Evolutionary conservation across 2,888 invertebrate species (phyloP).

Genomic region (Spicauda simplicius): DNA sequence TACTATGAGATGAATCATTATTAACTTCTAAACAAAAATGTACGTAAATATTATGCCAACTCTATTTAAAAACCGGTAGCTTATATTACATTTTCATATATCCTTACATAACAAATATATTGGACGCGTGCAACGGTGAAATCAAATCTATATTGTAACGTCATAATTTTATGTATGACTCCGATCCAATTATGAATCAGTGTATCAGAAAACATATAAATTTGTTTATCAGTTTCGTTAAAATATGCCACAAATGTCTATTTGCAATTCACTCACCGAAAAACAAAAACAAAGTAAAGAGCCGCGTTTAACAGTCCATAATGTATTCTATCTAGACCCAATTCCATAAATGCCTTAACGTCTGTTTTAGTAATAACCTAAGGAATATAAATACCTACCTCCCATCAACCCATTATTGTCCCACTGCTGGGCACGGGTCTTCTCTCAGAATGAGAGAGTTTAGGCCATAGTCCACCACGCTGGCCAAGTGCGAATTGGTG

Average conservation of each 20-base stretch:
- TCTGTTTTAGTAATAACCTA: too few species aligned
- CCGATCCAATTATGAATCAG: neutral
- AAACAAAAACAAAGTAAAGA: neutral
- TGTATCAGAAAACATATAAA: neutral
- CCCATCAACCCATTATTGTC: too few species aligned
- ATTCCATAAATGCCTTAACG: neutral
- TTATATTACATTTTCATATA: too few species aligned
- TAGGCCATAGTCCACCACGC: too few species aligned
- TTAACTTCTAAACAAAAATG: slow-evolving; percentile 2
- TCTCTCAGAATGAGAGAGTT: too few species aligned
- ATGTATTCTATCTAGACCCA: neutral
- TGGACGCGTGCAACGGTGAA: neutral
- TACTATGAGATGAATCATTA: slow-evolving; percentile 27
- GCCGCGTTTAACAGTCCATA: neutral
- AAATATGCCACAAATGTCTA: neutral
- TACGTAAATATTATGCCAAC: slow-evolving; percentile 23
- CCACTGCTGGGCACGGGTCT: too few species aligned
- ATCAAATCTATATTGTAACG: neutral
- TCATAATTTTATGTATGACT: neutral
- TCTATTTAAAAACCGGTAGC: slow-evolving; percentile 26
- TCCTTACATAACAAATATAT: neutral
- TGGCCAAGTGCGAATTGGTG: too few species aligned
- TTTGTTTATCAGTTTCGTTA: neutral
- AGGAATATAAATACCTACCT: too few species aligned
- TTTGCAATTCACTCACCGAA: neutral